Conservation (phyloP, 2,888 invertebrate genomes). For the Lepidocyrtinus sp. region DNA sequence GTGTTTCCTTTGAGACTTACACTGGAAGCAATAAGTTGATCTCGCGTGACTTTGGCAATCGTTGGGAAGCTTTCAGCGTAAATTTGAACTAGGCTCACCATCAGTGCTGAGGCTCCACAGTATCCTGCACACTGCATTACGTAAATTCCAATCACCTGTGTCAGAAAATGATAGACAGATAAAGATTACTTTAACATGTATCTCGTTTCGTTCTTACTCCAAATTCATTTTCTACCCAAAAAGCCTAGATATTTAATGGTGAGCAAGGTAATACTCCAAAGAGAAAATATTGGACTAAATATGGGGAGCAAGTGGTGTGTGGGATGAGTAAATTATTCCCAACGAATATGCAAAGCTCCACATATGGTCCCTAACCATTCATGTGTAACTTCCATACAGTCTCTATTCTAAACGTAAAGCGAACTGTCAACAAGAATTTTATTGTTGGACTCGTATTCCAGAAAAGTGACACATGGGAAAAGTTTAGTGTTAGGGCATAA, state of each 20-base stretch:
- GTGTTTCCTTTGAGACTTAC: constrained; percentile 73
- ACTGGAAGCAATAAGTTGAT: constrained; percentile 79
- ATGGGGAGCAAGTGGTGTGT: neutral
- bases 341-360: too few relatives aligned
- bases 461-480: constrained; percentile 6
- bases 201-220: neutral
- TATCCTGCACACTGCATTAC: constrained; percentile 69
- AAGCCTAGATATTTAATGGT: neutral
- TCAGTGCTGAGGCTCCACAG: constrained; percentile 78
- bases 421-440: neutral
- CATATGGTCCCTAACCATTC: neutral
- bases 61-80: constrained; percentile 77
- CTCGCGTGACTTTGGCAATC: constrained; percentile 82
- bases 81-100: constrained; percentile 77
- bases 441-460: neutral
- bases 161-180: constrained; percentile 38
- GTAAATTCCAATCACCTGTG: constrained; percentile 69
- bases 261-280: neutral
- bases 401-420: neutral
- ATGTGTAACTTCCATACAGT: neutral
- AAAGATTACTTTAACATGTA: neutral
- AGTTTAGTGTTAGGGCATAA: neutral
- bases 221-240: neutral
- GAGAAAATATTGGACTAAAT: neutral
- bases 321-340: neutral